Conservation (phyloP, 2,113 vertebrate genomes). For the Amazona guildingii region DNA sequence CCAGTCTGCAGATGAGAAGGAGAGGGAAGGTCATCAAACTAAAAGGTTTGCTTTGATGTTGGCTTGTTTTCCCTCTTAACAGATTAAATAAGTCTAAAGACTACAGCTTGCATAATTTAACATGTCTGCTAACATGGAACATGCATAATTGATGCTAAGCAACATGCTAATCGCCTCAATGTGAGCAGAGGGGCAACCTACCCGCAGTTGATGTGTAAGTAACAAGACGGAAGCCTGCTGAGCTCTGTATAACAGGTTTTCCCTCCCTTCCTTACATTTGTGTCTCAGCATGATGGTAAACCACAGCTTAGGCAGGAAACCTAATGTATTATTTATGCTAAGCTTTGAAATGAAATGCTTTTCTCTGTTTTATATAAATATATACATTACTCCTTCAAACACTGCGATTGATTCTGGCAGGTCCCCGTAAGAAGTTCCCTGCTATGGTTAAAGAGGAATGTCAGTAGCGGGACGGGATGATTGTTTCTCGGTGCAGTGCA, state of each 20-base stretch:
- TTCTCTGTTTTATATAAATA: conserved; percentile 14
- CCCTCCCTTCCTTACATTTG: neutral
- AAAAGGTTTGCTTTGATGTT: neutral
- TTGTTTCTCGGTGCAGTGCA: neutral
- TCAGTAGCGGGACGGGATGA: fast-evolving
- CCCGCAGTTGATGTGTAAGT: conserved; percentile 43
- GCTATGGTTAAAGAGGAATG: neutral
- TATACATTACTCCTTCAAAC: neutral
- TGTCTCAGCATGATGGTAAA: conserved; percentile 26
- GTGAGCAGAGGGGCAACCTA: neutral
- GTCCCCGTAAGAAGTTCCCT: neutral
- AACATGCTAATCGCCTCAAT: conserved; percentile 62
- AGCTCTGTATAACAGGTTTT: neutral
- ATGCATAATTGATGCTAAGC: conserved; percentile 64
- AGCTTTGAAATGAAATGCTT: conserved; percentile 28
- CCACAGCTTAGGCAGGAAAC: conserved; percentile 26
- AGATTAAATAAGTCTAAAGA: conserved; percentile 50
- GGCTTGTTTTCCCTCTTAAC: neutral
- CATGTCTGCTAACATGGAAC: conserved; percentile 43
- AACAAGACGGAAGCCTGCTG: conserved; percentile 47
- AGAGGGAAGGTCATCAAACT: neutral
- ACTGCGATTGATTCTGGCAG: neutral
- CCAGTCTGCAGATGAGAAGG: neutral
- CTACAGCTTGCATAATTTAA: conserved; percentile 63
- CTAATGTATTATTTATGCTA: conserved; percentile 51